Evolutionary conservation across 2,888 invertebrate species (phyloP), one percentile per base, ranked within the genome.

Genomic region (Sesia apiformis): DNA sequence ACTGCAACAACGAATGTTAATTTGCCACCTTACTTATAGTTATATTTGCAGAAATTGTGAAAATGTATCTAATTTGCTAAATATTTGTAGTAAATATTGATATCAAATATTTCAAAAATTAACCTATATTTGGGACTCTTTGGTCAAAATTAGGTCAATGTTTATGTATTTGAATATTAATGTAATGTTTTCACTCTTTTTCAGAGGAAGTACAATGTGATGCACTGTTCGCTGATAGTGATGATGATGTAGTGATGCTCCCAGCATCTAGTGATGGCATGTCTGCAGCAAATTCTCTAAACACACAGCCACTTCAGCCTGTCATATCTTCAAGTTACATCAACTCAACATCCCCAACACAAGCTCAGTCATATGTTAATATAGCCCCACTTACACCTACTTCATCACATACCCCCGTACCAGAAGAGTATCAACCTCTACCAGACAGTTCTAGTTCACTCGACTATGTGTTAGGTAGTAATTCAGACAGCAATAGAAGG

Each of bases 161-260:
- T 43, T 53, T 55, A 50, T 50, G 39, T 38, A 53, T 52, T 53
- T 51, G 52, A 49, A 39, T 42, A 38, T 40, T 8, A 50, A 40
- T 38, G 51, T 23, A 23, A 23, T 23, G 23, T 23, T 23, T 23
- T 23, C 23, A 23, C 23, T 23, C 23, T 23, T 59, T 77, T 91
- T 65, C 88, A 86, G 92, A 91, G 64, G 91, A 92, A 69, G 92
- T 92, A 91, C 92, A 93, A 62, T 92, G 90, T 76, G 92, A 92
- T 60, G 91, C 91, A 60, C 78, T 93, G 57, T 93, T 93, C 79
- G 92, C 92, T 55, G 92, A 91, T 65, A 92, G 92, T 76, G 93
- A 92, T 72, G 91, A 91, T 63, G 92, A 93, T 63, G 88, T 92
- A 59, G 90, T 86, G 67, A 81, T 89, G 6, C 64, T 88, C 43